These are phyloP conservation scores for Ispidina picta DNA, from an alignment of 2,797 vertebrate species.

Conservation along the genomic window DNA sequence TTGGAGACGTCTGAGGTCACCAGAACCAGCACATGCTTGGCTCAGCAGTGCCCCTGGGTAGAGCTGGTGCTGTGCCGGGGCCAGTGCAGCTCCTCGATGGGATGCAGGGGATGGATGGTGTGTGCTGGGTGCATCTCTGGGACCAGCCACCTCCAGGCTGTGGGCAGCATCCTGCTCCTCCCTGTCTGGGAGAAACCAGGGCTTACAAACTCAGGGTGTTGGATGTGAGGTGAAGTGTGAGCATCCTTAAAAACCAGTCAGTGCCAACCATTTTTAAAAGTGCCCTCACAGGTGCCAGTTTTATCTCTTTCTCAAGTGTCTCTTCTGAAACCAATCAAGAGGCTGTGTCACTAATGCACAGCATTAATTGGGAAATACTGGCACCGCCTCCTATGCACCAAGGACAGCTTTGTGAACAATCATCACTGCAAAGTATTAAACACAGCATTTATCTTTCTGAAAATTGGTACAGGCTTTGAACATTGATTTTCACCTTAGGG, in stretches of 20 bases:
- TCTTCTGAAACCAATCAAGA: not conserved
- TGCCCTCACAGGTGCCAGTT: not conserved
- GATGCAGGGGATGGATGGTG: not conserved
- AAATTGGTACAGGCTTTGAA: conserved; percentile 66
- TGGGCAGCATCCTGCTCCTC: not conserved
- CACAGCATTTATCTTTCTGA: conserved; percentile 44
- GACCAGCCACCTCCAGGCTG: accelerated
- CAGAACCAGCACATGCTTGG: accelerated
- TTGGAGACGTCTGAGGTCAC: not conserved
- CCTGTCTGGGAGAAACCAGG: not conserved
- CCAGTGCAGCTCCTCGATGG: not conserved
- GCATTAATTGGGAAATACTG: not conserved
- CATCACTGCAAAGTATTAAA: not conserved
- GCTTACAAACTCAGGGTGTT: not conserved
- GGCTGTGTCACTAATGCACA: not conserved
- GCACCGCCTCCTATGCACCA: accelerated
- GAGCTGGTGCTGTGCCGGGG: not conserved
- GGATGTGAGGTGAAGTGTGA: accelerated
- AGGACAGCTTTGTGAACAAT: not conserved
- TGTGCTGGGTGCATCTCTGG: accelerated
- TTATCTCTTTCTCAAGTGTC: not conserved
- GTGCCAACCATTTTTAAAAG: not conserved
- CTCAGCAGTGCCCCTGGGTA: accelerated
- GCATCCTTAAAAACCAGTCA: not conserved
- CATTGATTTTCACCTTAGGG: conserved; percentile 61